These are phyloP conservation scores for Silurus lanzhouensis DNA, from an alignment of 2,797 vertebrate genomes.

Conservation along the genomic window DNA sequence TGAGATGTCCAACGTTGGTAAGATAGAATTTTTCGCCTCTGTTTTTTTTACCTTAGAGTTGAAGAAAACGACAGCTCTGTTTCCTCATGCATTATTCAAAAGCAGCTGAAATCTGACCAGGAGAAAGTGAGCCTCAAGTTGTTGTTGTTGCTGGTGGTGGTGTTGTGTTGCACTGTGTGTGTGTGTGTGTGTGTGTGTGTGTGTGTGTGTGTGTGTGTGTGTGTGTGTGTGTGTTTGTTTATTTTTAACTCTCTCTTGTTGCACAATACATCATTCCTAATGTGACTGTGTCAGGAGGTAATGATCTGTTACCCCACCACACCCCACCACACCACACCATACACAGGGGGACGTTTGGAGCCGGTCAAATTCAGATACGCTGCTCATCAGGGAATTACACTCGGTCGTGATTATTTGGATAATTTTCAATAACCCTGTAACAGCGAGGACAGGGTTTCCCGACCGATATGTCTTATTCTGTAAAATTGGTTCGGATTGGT, in stretches of 20 bases:
- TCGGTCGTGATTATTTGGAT: background rate
- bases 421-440: background rate
- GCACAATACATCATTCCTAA: slow-evolving; percentile 61
- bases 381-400: background rate
- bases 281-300: slow-evolving; percentile 56
- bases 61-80: slow-evolving; percentile 30
- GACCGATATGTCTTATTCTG: background rate
- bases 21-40: slow-evolving; percentile 63
- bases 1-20: slow-evolving; percentile 97
- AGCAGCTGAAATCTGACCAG: slow-evolving; percentile 51
- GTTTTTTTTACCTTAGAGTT: background rate
- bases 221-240: slow-evolving; percentile 31
- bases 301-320: slow-evolving; percentile 58
- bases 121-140: slow-evolving; percentile 39
- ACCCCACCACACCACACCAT: slow-evolving; percentile 27
- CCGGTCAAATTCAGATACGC: background rate
- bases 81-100: slow-evolving; percentile 59
- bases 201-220: background rate
- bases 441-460: background rate
- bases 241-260: slow-evolving; percentile 37
- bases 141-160: slow-evolving; percentile 41
- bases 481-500: background rate
- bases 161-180: slow-evolving; percentile 13
- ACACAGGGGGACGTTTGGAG: slow-evolving; percentile 36
- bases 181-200: slow-evolving; percentile 13